phyloP scores from a whole-genome alignment of 2,113 vertebrate genomes.

The Notechis scutatus region DNA sequence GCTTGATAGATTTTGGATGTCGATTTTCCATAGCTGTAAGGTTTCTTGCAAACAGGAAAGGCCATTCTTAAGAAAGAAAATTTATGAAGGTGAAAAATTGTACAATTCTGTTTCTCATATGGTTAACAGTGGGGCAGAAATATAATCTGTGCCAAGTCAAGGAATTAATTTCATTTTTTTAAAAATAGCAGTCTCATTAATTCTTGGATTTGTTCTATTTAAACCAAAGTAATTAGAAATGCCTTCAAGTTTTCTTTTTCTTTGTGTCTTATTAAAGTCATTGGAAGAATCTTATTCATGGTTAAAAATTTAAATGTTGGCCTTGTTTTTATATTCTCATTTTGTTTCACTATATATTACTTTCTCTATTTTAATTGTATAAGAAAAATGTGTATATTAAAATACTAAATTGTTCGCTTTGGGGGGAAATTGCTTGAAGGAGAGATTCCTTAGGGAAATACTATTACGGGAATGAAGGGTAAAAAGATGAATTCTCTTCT shows the following conservation, averaged over 20 bases:
- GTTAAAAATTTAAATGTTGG: neutral
- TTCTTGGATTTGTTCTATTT: neutral
- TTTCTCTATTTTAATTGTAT: neutral
- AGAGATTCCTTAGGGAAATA: neutral
- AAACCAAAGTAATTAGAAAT: neutral
- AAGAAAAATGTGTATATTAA: neutral
- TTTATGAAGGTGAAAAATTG: neutral
- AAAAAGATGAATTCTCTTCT: neutral
- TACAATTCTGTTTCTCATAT: neutral
- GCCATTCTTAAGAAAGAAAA: conserved; percentile 9
- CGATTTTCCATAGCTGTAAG: conserved; percentile 51
- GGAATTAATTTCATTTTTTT: neutral
- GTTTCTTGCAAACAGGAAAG: conserved; percentile 51
- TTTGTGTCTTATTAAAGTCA: neutral
- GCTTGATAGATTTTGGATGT: conserved; percentile 55
- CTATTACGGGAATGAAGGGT: neutral
- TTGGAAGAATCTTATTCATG: neutral
- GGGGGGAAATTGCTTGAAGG: neutral
- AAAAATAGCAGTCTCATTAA: neutral
- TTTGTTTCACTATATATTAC: neutral
- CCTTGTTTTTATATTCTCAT: neutral
- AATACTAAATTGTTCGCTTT: neutral
- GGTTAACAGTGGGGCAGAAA: neutral
- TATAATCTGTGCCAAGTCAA: neutral
- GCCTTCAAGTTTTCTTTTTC: neutral